These are phyloP conservation scores for Cantharis nigra DNA, from an alignment of 2,888 invertebrate species.

Conservation along the genomic window DNA sequence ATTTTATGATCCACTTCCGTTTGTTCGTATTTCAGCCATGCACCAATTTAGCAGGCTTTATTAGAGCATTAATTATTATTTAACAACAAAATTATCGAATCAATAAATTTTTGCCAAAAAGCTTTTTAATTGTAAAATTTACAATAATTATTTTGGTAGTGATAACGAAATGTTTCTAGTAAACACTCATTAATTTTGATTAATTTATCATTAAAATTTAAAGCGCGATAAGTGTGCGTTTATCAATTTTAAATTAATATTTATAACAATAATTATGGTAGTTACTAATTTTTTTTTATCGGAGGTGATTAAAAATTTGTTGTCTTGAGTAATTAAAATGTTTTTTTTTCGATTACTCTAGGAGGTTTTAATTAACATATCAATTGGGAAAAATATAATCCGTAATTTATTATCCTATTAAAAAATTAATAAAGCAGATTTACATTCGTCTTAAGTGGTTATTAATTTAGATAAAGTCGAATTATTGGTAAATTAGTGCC, in stretches of 20 bases:
- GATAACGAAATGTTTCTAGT: background rate
- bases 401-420: background rate
- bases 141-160: background rate
- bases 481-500: background rate
- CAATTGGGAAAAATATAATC: background rate
- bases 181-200: background rate
- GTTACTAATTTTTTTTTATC: background rate
- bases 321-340: background rate
- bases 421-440: background rate
- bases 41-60: background rate
- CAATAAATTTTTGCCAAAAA: background rate
- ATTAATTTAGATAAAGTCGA: background rate
- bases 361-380: background rate
- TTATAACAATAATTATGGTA: background rate
- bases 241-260: background rate
- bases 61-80: background rate
- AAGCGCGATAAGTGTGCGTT: background rate
- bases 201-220: background rate
- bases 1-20: background rate
- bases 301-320: background rate
- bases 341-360: background rate
- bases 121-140: background rate
- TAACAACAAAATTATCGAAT: background rate
- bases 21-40: background rate
- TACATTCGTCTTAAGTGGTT: background rate